Evolutionary conservation across 2,113 vertebrate species (phyloP), one percentile per base, ranked within the genome.

Genomic region (Maccullochella peelii): DNA sequence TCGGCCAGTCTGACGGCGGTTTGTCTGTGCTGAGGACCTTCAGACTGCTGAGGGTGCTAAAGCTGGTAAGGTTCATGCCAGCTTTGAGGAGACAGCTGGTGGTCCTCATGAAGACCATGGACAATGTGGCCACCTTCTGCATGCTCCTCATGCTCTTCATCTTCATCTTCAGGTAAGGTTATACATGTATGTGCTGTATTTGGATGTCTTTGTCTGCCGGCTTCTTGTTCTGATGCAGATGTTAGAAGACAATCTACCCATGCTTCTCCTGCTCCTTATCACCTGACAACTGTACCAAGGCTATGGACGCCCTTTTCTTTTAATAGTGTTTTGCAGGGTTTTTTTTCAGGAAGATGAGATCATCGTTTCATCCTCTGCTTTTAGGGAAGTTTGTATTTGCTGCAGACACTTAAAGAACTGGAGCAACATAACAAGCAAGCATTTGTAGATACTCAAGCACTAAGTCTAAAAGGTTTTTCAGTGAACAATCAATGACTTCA

Each of bases 61-160:
- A 99, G 96, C 94, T 99, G 88, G 98, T 99, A 33, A 94, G 98
- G 47, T 99, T 99, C 94, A 98, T 99, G 98, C 98, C 98, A 0
- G 98, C 98, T 0, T 91, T 99, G 84, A 96, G 98, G 69, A 96
- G 98, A 38, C 98, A 99, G 93, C 96, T 99, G 1, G 97, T 99
- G 81, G 98, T 99, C 78, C 95, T 99, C 77, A 99, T 99, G 98
- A 99, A 99, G 95, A 99, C 98, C 72, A 99, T 99, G 98, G 98
- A 99, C 94, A 99, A 99, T 0, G 98, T 99, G 93, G 98, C 98
- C 90, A 99, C 98, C 23, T 99, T 99, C 95, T 99, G 98, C 91
- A 99, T 99, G 98, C 95, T 99, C 2, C 97, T 99, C 59, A 99
- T 99, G 98, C 97, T 99, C 61, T 99, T 99, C 95, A 99, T 99